These are phyloP conservation scores for Colistium nudipinnis DNA, from an alignment of 2,113 vertebrate genomes.

Conservation along the genomic window DNA sequence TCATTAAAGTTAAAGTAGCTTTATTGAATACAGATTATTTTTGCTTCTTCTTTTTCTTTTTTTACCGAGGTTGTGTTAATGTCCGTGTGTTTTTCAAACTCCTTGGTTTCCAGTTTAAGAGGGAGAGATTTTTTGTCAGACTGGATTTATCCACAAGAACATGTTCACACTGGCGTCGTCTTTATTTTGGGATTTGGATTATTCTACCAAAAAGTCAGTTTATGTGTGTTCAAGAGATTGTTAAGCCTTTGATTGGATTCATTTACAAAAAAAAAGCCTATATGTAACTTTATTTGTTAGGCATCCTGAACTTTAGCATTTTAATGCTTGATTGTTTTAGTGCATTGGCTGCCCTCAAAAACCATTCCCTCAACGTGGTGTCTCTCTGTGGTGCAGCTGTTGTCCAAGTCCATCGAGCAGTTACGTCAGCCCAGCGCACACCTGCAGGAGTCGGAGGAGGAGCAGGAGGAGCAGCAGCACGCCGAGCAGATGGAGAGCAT, in stretches of 20 bases:
- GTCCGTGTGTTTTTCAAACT: neutral
- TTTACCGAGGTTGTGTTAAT: neutral
- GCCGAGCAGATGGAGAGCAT: slow-evolving; percentile 81
- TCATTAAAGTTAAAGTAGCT: slow-evolving; percentile 1
- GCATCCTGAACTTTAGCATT: no score
- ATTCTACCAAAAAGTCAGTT: no score
- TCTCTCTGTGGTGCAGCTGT: slow-evolving; percentile 84
- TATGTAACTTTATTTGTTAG: no score
- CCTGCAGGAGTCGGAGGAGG: slow-evolving; percentile 95
- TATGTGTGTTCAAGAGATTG: neutral
- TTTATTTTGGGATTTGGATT: no score
- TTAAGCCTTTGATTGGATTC: no score
- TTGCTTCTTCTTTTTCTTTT: neutral
- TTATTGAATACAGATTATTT: neutral
- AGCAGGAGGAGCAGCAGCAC: slow-evolving; percentile 89
- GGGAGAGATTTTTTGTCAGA: neutral
- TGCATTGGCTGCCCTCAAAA: slow-evolving; percentile 13
- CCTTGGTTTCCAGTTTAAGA: neutral
- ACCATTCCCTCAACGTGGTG: no score
- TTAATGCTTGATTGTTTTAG: neutral
- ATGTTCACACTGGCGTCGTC: neutral
- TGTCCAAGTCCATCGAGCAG: slow-evolving; percentile 98
- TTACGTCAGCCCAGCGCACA: slow-evolving; percentile 92
- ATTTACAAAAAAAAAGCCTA: no score
- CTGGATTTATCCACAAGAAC: neutral